Evolutionary conservation across 37 sponge, comb jelly and placozoan genomes (phyloP), one percentile per base, ranked within the genome.

Genomic region (Crambe crambe): DNA sequence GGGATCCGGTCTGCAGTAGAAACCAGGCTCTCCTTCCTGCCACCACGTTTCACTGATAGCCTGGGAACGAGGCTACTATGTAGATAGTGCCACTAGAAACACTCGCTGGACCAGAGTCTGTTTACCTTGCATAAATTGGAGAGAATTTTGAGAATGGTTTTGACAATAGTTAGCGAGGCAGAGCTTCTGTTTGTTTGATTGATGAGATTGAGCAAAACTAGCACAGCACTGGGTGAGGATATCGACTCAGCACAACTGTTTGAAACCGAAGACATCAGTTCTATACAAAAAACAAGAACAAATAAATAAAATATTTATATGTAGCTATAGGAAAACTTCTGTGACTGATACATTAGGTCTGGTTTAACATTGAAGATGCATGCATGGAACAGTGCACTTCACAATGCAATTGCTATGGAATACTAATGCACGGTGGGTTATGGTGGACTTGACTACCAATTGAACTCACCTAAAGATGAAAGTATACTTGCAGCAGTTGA

Each of bases 71-170:
- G n/a, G n/a, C n/a, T n/a, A n/a, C n/a, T n/a, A n/a, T n/a, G n/a
- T n/a, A n/a, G n/a, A n/a, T n/a, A n/a, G n/a, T n/a, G n/a, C n/a
- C n/a, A n/a, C n/a, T n/a, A n/a, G n/a, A n/a, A n/a, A n/a, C n/a
- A n/a, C n/a, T n/a, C n/a, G n/a, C n/a, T n/a, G n/a, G n/a, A n/a
- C n/a, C n/a, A n/a, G n/a, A n/a, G n/a, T n/a, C n/a, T n/a, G n/a
- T n/a, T 62, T 25, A 90, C 91, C 83, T 73, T 85, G 44, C 58
- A 40, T 20, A 91, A 17, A 62, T 91, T 91, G 70, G 39, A 0
- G 42, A 91, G 76, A 47, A 91, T 83, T 66, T 37, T 68, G 20
- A 83, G 5, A 31, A 72, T 61, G 20, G 69, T 65, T 1, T 72
- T 73, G 31, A 77, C 84, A 38, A 85, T 43, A 0, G 35, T 38